Base-by-base conservation (phyloP, 2,113 vertebrate species). In the Dipodomys stephensi region DNA sequence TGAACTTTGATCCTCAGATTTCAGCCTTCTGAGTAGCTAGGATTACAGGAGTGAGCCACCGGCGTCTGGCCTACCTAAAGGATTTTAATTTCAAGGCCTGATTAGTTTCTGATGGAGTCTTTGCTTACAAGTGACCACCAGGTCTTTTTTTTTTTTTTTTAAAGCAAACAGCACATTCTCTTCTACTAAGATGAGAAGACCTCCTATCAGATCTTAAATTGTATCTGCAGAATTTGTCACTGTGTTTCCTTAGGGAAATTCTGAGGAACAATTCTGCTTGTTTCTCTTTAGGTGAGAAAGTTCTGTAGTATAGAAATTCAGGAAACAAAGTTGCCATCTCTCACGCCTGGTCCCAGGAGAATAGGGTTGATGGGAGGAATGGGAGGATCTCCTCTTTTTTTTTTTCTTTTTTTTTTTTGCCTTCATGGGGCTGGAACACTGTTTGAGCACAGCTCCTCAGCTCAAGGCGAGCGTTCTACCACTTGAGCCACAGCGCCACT, bases 241-340 rank as follows among this genome's bases (percentile, higher is more conserved):
- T 91, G 64, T 67, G 82, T 93, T 53, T 96, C 93, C 83, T 86
- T 77, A 35, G 72, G 91, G 86, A 77, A 94, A 23, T 86, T 57
- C 30, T 88, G 35, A 94, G 91, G 93, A 86, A 86, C 82, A 79
- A 35, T 77, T 62, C 65, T 77, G 79, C n/a, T 88, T 94, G 89
- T 96, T 94, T 96, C 71, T 94, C 23, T 92, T 91, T 35, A 81
- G 79, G 76, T 93, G 67, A 87, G 90, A 88, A 95, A 79, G 65
- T 81, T 94, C 67, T 79, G 49, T 8, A 53, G 60, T 95, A 57
- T 91, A 93, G 28, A 32, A 69, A 86, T 86, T 65, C 30, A 80
- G 92, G 69, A 91, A 83, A 89, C 77, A 64, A 91, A 79, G 68
- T 94, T 87, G 32, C 65, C 49, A 65, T 11, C 25, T 64, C 65